Evolutionary conservation across 2,888 invertebrate species (phyloP).

Genomic region (Apantesis nais): DNA sequence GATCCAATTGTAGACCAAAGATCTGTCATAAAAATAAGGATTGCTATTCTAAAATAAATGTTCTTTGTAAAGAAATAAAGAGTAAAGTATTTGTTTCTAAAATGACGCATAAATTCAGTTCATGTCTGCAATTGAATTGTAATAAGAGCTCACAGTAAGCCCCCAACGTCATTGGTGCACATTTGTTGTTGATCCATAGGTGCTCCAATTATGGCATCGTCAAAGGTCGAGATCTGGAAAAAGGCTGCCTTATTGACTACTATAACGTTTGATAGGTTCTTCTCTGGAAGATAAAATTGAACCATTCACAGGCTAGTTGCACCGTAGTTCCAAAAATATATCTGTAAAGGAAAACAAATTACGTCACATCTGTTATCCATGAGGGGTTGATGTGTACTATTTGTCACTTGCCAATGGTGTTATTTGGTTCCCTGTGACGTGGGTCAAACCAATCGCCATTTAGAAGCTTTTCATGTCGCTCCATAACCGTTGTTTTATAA

Average conservation of each 20-base stretch:
- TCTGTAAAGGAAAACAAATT: constrained; percentile 15
- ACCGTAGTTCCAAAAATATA: background rate
- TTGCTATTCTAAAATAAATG: too few relatives aligned
- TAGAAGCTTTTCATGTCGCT: background rate
- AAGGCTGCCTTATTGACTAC: background rate
- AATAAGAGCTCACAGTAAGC: too few relatives aligned
- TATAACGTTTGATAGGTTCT: background rate
- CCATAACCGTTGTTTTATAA: constrained; percentile 12
- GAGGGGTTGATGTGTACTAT: constrained; percentile 18
- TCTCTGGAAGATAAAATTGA: background rate
- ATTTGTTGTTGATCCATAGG: background rate
- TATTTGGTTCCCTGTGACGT: constrained; percentile 15
- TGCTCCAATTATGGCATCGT: background rate
- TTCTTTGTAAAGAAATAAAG: too few relatives aligned
- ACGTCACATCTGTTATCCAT: constrained; percentile 10
- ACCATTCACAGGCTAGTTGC: background rate
- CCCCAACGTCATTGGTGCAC: too few relatives aligned
- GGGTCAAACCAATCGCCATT: constrained; percentile 16
- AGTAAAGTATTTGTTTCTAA: too few relatives aligned
- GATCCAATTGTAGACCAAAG: too few relatives aligned
- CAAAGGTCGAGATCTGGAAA: background rate
- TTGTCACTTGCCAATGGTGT: constrained; percentile 18
- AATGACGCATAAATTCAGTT: too few relatives aligned
- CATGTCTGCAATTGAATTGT: too few relatives aligned
- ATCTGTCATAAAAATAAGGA: too few relatives aligned